Evolutionary conservation across 2,888 invertebrate genomes (phyloP).

Genomic region (Epinotia demarniana): DNA sequence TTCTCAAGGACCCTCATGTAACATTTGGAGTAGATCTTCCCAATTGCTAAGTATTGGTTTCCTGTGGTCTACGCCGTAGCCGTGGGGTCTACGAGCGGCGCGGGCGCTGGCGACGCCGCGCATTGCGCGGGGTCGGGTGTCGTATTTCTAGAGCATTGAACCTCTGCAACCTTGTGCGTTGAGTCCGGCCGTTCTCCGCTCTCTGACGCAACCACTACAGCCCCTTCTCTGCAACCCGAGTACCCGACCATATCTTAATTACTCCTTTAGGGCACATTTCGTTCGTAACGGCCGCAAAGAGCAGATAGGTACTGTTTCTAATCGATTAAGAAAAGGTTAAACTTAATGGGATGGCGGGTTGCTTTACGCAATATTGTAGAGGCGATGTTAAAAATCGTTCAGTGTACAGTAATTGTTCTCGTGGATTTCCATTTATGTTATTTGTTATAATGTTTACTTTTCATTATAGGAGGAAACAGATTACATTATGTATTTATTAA

Average conservation of each 20-base stretch:
- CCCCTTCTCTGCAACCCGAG: constrained; percentile 78
- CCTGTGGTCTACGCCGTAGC: constrained; percentile 55
- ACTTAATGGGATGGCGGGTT: constrained; percentile 69
- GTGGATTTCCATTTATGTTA: not conserved
- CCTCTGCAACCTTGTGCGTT: constrained; percentile 84
- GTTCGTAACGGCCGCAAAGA: constrained; percentile 71
- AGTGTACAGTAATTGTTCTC: not conserved
- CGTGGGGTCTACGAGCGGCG: constrained; percentile 54
- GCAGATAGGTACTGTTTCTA: constrained; percentile 59
- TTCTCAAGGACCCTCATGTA: constrained; percentile 17
- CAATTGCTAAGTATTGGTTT: constrained; percentile 38
- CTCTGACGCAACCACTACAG: constrained; percentile 80
- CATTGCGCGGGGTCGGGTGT: constrained; percentile 76
- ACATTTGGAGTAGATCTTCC: constrained; percentile 25
- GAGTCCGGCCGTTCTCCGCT: constrained; percentile 79
- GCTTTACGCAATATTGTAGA: constrained; percentile 62
- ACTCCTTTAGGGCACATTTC: constrained; percentile 82
- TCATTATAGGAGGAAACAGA: too few species aligned
- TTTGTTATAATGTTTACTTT: too few species aligned
- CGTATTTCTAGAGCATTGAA: constrained; percentile 84
- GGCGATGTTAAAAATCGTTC: constrained; percentile 46
- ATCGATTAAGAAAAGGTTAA: constrained; percentile 78
- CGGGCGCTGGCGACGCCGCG: constrained; percentile 61
- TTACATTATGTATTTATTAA: too few species aligned
- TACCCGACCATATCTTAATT: constrained; percentile 74